These are phyloP conservation scores for Henricia sp. DNA, from an alignment of 53 echinoderm and acorn worm genomes.

Conservation along the genomic window DNA sequence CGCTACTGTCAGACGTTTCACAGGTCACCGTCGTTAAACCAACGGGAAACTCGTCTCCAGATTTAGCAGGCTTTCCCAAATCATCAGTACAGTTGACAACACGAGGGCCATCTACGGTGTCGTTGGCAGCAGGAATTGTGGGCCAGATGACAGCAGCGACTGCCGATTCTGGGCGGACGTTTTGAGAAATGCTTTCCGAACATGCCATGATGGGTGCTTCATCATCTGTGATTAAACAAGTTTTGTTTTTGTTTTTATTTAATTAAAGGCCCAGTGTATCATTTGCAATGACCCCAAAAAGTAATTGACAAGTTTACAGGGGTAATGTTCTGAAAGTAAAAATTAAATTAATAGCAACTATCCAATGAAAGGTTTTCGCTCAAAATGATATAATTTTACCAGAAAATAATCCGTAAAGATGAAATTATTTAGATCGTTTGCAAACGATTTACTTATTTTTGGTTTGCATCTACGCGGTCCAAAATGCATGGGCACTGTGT, in stretches of 20 bases:
- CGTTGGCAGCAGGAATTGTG: background rate
- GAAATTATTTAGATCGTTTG: no score
- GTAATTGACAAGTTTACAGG: no score
- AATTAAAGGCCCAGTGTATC: no score
- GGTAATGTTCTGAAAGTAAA: no score
- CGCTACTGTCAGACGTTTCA: background rate
- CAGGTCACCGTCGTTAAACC: background rate
- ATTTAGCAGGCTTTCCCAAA: background rate
- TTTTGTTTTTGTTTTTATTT: background rate
- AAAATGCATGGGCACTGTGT: no score
- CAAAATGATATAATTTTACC: no score
- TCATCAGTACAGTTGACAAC: background rate
- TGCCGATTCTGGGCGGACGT: background rate
- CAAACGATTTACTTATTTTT: no score
- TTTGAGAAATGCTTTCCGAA: background rate
- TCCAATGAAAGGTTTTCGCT: no score
- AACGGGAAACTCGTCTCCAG: conserved; percentile 4
- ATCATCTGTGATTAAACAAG: background rate
- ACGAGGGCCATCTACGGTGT: conserved; percentile 3
- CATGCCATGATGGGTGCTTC: conserved; percentile 9
- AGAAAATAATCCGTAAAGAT: no score
- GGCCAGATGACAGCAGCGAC: background rate
- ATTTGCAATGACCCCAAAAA: no score
- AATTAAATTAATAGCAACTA: no score
- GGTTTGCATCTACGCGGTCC: no score